A percentile compares a stretch with the other conserved stretches of the same genome.
Evolutionary conservation across 2,888 invertebrate genomes (phyloP).

Genomic region (Oligia fasciuncula): DNA sequence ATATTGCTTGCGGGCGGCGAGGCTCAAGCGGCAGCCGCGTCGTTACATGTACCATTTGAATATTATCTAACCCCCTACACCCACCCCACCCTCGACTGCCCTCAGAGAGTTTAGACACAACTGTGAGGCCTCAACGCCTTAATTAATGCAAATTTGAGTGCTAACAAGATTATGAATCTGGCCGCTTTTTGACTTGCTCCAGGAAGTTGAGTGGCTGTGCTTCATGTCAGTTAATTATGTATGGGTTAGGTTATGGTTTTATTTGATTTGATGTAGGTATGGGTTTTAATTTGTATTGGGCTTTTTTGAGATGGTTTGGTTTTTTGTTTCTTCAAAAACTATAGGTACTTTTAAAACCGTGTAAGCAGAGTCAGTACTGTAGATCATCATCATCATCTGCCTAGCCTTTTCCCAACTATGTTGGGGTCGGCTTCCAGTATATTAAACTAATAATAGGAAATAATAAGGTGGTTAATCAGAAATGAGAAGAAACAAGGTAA

Average conservation of each 20-base stretch:
- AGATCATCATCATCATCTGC: too few relatives aligned
- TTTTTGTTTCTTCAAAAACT: not conserved
- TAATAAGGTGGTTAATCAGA: too few relatives aligned
- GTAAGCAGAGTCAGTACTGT: too few relatives aligned
- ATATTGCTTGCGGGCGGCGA: constrained; percentile 88
- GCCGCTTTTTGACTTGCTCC: constrained; percentile 84
- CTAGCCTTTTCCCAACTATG: too few relatives aligned
- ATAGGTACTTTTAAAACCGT: too few relatives aligned
- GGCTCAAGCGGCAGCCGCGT: constrained; percentile 82
- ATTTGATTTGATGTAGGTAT: constrained; percentile 49
- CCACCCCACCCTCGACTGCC: constrained; percentile 60
- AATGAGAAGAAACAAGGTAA: too few relatives aligned
- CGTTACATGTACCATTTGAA: constrained; percentile 91
- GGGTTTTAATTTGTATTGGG: not conserved
- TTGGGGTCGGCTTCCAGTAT: too few relatives aligned
- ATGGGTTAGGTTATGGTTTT: constrained; percentile 64
- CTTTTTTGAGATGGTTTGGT: not conserved
- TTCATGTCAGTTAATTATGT: constrained; percentile 65
- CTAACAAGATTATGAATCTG: constrained; percentile 90
- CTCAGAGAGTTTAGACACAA: constrained; percentile 83
- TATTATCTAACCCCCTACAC: constrained; percentile 86
- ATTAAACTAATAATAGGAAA: too few relatives aligned
- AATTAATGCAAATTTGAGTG: constrained; percentile 90
- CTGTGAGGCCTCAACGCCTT: constrained; percentile 85
- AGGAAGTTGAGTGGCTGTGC: constrained; percentile 79